Base-by-base conservation (phyloP, 2,113 vertebrate species). In the Thermophis baileyi region DNA sequence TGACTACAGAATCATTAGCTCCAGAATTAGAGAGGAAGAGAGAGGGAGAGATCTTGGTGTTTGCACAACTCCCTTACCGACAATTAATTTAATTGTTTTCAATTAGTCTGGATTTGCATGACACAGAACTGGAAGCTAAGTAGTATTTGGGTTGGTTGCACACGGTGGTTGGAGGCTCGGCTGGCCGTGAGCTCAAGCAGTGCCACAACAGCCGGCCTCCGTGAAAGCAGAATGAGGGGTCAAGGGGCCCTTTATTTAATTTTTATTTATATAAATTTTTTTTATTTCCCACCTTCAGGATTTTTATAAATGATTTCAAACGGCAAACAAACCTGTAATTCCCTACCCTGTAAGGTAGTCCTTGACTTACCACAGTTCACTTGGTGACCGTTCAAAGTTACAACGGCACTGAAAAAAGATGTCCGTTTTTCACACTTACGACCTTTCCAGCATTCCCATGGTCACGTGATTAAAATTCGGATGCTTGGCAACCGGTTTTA, bases 41-140 rank as follows among this genome's bases (percentile, higher is more conserved):
- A 69, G 27, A 69, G 1, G 30, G 54, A 3, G 4, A 69, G 0
- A 74, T 8, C 0, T 18, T 20, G 18, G 69, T 40, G 35, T 40
- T 81, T 81, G 16, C 69, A 22, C 35, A 40, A 40, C 16, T 81
- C 69, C 69, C 69, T 81, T 40, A 81, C 69, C 35, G 69, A 22
- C 69, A 81, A 40, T 81, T 81, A 81, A 81, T 81, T 81, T 81
- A 81, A 81, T n/a, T 81, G n/a, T 81, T 40, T 81, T 81, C 69
- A 81, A 81, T 81, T 81, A 40, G n/a, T 35, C n/a, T 40, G 69
- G 69, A 20, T 81, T 81, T 81, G 16, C 69, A 81, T 81, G 69
- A 40, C 16, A 40, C 69, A 40, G 69, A 81, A 20, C 35, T 20
- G 69, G 2, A 40, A 81, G 35, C n/a, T 35, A 20, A 20, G 69